These are phyloP conservation scores for Scylla paramamosain DNA, from an alignment of 1,140 invertebrate genomes.

Conservation along the genomic window DNA sequence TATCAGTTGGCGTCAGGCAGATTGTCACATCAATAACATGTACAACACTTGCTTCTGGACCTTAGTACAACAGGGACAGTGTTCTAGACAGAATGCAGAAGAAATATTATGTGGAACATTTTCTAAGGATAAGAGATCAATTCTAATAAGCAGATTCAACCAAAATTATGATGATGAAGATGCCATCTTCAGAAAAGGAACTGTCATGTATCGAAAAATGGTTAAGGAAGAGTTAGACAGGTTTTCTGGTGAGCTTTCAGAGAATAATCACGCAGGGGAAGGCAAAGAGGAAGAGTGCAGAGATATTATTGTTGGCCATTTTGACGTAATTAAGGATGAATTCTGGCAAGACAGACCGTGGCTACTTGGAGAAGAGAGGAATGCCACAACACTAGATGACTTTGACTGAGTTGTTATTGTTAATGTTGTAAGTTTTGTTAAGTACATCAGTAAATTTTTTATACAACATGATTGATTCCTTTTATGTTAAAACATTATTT, in stretches of 20 bases:
- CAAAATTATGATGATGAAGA: conserved; percentile 70
- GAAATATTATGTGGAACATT: conserved; percentile 68
- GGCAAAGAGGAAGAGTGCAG: not conserved
- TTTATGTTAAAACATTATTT: too few relatives aligned
- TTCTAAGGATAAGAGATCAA: conserved; percentile 71
- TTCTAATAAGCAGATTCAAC: conserved; percentile 71
- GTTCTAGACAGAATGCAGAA: conserved; percentile 85
- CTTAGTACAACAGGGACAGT: conserved; percentile 88
- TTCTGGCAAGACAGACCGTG: conserved; percentile 90
- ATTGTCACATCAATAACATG: conserved; percentile 98
- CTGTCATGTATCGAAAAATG: conserved; percentile 52
- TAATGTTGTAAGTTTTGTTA: not conserved
- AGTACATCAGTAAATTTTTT: too few relatives aligned
- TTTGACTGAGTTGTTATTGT: conserved; percentile 30
- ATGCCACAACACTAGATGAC: conserved; percentile 50
- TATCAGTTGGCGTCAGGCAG: conserved; percentile 97
- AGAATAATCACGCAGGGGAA: not conserved
- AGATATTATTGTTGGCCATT: conserved; percentile 79
- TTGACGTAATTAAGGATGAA: conserved; percentile 91
- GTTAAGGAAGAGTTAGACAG: not conserved
- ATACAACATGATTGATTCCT: too few relatives aligned
- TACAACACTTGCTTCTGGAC: conserved; percentile 99
- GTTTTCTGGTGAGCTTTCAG: not conserved
- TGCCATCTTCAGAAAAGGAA: conserved; percentile 74
- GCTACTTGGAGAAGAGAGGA: conserved; percentile 42